A percentile compares a stretch with the other conserved stretches of the same genome.
These are phyloP conservation scores for Nesoenas mayeri DNA, from an alignment of 2,113 vertebrate genomes.

Conservation along the genomic window DNA sequence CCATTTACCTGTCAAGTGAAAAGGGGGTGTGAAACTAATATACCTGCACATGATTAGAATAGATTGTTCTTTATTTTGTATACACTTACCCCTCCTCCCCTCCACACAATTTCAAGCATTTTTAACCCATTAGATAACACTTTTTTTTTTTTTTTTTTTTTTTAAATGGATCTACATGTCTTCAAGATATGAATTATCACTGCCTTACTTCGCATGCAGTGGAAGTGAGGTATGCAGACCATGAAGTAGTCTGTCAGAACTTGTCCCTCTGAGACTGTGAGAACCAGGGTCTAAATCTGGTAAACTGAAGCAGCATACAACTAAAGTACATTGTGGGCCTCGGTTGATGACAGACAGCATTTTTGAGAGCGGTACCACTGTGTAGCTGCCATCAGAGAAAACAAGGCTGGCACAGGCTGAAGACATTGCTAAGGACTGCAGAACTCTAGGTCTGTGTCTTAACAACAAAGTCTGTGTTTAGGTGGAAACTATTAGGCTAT, in stretches of 20 bases:
- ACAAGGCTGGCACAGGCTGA: not conserved
- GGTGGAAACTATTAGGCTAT: not conserved
- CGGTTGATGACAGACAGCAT: not conserved
- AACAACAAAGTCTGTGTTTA: not conserved
- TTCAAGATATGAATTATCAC: not conserved
- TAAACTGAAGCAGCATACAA: not conserved
- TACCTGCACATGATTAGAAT: conserved; percentile 51
- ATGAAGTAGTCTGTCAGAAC: not conserved
- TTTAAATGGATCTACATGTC: not conserved
- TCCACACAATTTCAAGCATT: not conserved
- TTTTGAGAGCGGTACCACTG: not conserved
- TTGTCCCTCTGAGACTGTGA: not conserved
- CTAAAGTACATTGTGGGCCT: not conserved
- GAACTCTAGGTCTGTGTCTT: not conserved
- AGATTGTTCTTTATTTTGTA: not conserved
- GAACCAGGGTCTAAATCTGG: not conserved
- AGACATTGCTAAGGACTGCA: not conserved
- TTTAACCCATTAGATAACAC: not conserved
- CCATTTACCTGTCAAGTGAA: conserved; percentile 75
- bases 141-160: too few relatives aligned
- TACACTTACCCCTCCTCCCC: too few relatives aligned
- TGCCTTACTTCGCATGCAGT: not conserved
- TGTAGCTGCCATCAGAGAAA: not conserved
- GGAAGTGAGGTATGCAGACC: not conserved
- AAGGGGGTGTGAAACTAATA: conserved; percentile 37